Evolutionary conservation across 2,113 vertebrate species (phyloP), one percentile per base, ranked within the genome.

Genomic region (Tautogolabrus adspersus): DNA sequence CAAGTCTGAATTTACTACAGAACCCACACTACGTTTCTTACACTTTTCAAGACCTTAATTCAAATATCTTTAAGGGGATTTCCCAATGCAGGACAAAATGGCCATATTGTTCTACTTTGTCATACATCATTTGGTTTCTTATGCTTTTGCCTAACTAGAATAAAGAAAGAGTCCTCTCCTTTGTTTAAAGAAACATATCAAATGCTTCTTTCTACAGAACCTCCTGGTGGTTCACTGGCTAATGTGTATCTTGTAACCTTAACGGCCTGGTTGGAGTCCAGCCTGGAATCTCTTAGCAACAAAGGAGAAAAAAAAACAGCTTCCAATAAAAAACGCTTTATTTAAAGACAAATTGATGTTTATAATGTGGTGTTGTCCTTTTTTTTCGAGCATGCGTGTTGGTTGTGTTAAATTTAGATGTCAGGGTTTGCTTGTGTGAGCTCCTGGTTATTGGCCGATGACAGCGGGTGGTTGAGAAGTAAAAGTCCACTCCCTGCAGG

Each of bases 401-500:
- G 30, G 47, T 23, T 44, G 9, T 21, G 12, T 34, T n/a, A 15
- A 34, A 55, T 54, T 76, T n/a, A 58, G 30, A 63, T 23, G 0
- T 11, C 62, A 37, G 49, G 15, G 23, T 77, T 44, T 37, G 22
- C n/a, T 49, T 74, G 77, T 51, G 54, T 16, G 19, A 30, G 22
- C 11, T 37, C 64, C 22, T 79, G 11, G 8, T 72, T 49, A 21
- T 62, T 30, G 8, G 37, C 22, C 4, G 8, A 16, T 22, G 54
- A 60, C 64, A 55, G 57, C 42, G 59, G 66, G 19, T 37, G 66
- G 0, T 94, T 89, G 49, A 92, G 30, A 83, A 94, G 85, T 13
- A 86, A 82, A 37, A 88, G 72, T 0, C 75, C 68, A 0, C 79
- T 77, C 13, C 88, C 42, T 10, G 86, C 72, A 12, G 96, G 95